phyloP scores from a whole-genome alignment of 2,113 vertebrate genomes.

The Clinocottus analis region DNA sequence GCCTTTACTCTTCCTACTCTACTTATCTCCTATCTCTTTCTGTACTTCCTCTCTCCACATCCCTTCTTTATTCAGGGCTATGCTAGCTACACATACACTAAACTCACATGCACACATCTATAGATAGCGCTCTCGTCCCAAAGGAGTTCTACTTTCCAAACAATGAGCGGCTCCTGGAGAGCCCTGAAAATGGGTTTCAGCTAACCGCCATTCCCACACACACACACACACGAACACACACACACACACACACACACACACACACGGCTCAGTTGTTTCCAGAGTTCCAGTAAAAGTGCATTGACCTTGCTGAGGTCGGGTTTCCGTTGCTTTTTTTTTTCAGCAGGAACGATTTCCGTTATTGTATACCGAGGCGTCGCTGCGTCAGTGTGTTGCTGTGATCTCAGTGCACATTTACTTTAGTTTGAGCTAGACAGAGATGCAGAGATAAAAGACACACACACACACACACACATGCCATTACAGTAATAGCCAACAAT shows the following conservation, averaged over 20 bases:
- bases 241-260: not conserved
- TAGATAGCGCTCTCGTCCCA: constrained; percentile 66
- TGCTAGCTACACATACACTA: not conserved
- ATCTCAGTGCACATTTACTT: constrained; percentile 10
- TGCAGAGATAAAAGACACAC: not conserved
- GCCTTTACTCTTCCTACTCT: not conserved
- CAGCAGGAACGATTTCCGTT: not conserved
- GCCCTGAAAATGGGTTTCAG: constrained; percentile 59
- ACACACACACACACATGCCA: too few species aligned
- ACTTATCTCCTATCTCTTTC: too few species aligned
- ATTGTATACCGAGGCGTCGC: not conserved
- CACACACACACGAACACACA: not conserved
- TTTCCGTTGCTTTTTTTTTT: constrained; percentile 29
- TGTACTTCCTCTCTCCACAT: not conserved
- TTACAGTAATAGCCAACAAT: constrained; percentile 12
- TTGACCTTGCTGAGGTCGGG: constrained; percentile 34
- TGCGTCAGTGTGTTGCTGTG: not conserved
- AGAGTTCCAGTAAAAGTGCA: constrained; percentile 8
- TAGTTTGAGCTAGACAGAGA: not conserved
- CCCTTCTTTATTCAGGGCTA: not conserved
- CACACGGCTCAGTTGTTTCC: constrained; percentile 15
- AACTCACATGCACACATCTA: constrained; percentile 34
- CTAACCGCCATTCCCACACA: not conserved
- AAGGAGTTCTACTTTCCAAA: constrained; percentile 68
- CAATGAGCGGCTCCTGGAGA: constrained; percentile 72